Conservation (phyloP, 1,140 invertebrate species). For the Drepana arcuata region DNA sequence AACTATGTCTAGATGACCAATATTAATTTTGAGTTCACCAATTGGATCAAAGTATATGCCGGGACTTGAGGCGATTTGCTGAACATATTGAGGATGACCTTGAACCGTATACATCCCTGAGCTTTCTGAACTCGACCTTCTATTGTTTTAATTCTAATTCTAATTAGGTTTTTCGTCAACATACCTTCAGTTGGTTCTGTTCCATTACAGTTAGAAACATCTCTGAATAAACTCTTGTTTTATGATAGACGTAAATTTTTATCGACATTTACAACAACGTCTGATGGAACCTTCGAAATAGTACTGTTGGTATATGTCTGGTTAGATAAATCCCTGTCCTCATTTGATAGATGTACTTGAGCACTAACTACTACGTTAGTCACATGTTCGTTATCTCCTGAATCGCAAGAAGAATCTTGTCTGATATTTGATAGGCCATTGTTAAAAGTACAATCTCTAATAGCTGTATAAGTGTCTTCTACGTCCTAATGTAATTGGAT, state of each 20-base stretch:
- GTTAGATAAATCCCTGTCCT: not conserved
- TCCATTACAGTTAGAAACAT: slow-evolving; percentile 1
- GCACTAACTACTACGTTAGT: slow-evolving; percentile 1
- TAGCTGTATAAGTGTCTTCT: too few relatives aligned
- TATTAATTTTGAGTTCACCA: slow-evolving; percentile 15
- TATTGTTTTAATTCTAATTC: too few relatives aligned
- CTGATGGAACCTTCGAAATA: slow-evolving; percentile 1
- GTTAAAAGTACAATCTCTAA: not conserved
- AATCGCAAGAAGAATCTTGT: not conserved
- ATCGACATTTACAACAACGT: slow-evolving; percentile 2
- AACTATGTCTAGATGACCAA: slow-evolving; percentile 11
- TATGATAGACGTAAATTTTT: slow-evolving; percentile 2
- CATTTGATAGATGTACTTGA: slow-evolving; percentile 1
- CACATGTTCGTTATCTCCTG: slow-evolving; percentile 2
- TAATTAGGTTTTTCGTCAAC: slow-evolving; percentile 1
- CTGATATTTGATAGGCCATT: too few relatives aligned
- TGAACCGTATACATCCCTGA: slow-evolving; percentile 12
- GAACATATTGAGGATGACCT: slow-evolving; percentile 9
- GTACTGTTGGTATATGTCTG: not conserved
- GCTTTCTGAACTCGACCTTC: too few relatives aligned
- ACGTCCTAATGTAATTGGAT: too few relatives aligned
- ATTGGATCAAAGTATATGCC: slow-evolving; percentile 20
- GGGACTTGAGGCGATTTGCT: slow-evolving; percentile 12
- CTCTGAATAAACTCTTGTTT: not conserved
- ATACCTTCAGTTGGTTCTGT: not conserved